Conservation (phyloP, 1,140 invertebrate genomes). For the Dolichoris vasculosae region DNA sequence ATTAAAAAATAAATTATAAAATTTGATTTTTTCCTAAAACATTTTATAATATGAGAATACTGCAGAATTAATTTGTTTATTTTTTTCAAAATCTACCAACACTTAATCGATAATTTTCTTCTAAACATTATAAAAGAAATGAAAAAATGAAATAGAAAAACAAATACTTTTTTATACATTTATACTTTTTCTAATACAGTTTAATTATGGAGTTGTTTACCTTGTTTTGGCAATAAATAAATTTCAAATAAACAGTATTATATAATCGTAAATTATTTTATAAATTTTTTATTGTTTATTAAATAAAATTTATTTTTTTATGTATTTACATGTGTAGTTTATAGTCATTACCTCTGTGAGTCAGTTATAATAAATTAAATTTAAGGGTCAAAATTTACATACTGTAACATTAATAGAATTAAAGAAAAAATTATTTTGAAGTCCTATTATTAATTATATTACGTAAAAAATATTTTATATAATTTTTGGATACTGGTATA, state of each 20-base stretch:
- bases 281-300: not conserved
- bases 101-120: not conserved
- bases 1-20: too few relatives aligned
- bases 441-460: too few relatives aligned
- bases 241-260: not conserved
- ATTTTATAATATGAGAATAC: not conserved
- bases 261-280: not conserved
- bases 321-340: too few relatives aligned
- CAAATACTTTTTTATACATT: not conserved
- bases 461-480: too few relatives aligned
- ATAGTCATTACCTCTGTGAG: too few relatives aligned
- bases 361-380: too few relatives aligned
- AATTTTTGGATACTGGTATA: too few relatives aligned
- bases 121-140: not conserved
- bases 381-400: too few relatives aligned
- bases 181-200: not conserved
- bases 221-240: not conserved
- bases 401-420: too few relatives aligned
- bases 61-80: not conserved
- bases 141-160: not conserved
- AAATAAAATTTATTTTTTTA: too few relatives aligned
- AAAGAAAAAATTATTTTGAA: too few relatives aligned
- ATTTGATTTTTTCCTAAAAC: not conserved
- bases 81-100: not conserved
- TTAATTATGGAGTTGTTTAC: not conserved